These are phyloP conservation scores for Mormyrus lacerda DNA, from an alignment of 2,113 vertebrate genomes.

Conservation along the genomic window DNA sequence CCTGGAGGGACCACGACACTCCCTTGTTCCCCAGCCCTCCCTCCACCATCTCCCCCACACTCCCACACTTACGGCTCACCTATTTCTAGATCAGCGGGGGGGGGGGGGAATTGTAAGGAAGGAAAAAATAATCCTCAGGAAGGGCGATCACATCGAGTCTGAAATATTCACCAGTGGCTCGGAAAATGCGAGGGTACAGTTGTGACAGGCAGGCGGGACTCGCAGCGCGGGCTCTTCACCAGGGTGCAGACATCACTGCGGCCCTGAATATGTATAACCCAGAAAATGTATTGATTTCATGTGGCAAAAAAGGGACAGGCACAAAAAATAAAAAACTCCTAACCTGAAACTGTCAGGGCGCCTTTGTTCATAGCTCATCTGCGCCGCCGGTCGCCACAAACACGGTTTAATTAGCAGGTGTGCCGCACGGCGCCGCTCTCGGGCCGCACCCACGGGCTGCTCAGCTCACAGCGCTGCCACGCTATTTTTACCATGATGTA, in stretches of 20 bases:
- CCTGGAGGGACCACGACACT: slow-evolving; percentile 47
- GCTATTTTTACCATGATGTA: neutral
- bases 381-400: slow-evolving; percentile 79
- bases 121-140: slow-evolving; percentile 59
- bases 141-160: slow-evolving; percentile 94
- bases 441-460: slow-evolving; percentile 36
- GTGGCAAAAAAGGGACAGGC: slow-evolving; percentile 72
- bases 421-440: slow-evolving; percentile 41
- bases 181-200: slow-evolving; percentile 89
- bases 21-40: neutral
- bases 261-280: slow-evolving; percentile 97
- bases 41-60: slow-evolving; percentile 28
- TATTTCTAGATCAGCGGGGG: slow-evolving; percentile 40
- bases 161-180: slow-evolving; percentile 98
- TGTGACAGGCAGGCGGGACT: slow-evolving; percentile 83
- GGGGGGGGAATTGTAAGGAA: slow-evolving; percentile 37
- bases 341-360: slow-evolving; percentile 98
- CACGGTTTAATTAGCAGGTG: slow-evolving; percentile 90
- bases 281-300: slow-evolving; percentile 99
- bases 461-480: neutral
- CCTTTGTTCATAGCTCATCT: slow-evolving; percentile 97
- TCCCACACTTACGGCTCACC: slow-evolving; percentile 44
- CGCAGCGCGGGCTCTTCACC: slow-evolving; percentile 76
- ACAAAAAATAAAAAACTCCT: slow-evolving; percentile 68
- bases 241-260: slow-evolving; percentile 80